Conservation (phyloP, 2,797 vertebrate species). For the Paedocypris micromegethes region DNA sequence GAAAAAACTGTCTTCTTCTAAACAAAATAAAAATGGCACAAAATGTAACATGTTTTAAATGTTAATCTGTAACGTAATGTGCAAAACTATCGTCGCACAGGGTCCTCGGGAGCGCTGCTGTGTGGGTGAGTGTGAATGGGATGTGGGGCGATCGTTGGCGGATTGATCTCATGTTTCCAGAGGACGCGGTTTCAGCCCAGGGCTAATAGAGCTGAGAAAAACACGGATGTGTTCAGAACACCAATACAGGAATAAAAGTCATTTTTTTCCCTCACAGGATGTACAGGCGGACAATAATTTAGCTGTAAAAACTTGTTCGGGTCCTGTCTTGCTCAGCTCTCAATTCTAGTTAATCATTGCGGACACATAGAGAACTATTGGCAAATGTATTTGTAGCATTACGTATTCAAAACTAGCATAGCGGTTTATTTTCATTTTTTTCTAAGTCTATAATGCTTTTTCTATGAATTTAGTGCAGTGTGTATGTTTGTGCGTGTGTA, state of each 20-base stretch:
- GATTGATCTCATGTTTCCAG: conserved; percentile 69
- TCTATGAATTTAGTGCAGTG: no score
- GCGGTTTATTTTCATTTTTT: background rate
- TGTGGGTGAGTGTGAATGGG: conserved; percentile 25
- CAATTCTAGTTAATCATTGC: background rate
- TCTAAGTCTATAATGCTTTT: background rate
- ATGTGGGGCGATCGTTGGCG: conserved; percentile 68
- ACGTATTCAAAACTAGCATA: conserved; percentile 3
- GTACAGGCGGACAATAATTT: no score
- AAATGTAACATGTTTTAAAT: no score
- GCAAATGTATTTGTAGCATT: conserved; percentile 3
- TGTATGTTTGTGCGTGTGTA: no score
- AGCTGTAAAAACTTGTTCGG: background rate
- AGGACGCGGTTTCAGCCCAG: conserved; percentile 30
- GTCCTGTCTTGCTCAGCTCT: background rate
- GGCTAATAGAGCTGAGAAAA: conserved; percentile 26
- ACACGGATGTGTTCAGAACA: conserved; percentile 14
- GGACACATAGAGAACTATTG: background rate
- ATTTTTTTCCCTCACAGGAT: background rate
- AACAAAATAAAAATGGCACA: no score
- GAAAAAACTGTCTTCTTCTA: no score
- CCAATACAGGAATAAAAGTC: background rate
- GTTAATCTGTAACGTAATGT: no score
- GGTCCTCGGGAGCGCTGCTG: background rate
- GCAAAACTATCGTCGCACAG: no score